phyloP scores from a whole-genome alignment of 2,888 invertebrate genomes.

The Cheilosia variabilis region DNA sequence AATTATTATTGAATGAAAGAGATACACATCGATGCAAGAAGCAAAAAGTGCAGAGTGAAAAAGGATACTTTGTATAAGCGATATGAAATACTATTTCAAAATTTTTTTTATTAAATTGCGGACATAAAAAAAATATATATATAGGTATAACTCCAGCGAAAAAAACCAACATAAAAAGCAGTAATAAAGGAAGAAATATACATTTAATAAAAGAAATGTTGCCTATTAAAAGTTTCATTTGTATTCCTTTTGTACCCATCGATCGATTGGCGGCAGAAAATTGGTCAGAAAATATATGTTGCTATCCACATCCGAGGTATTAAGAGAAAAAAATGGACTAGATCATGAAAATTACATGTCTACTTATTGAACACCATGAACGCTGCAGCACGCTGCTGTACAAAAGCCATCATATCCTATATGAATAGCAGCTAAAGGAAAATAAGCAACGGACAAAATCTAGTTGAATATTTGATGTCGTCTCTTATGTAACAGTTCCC shows the following conservation, averaged over 20 bases:
- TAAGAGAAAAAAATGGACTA: too few species aligned
- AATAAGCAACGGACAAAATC: too few species aligned
- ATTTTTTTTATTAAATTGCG: conserved; percentile 30
- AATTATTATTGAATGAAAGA: conserved; percentile 7
- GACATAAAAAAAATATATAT: conserved; percentile 20
- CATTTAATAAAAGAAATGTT: conserved; percentile 5
- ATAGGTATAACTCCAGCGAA: conserved; percentile 11
- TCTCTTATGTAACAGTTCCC: too few species aligned
- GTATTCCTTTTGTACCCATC: background rate
- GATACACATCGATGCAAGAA: background rate
- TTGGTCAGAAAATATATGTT: too few species aligned
- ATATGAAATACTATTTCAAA: conserved; percentile 49
- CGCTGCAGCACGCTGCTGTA: too few species aligned
- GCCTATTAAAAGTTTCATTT: background rate
- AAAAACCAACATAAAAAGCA: conserved; percentile 18
- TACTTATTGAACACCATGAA: too few species aligned
- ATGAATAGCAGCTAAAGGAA: too few species aligned
- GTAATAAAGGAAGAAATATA: conserved; percentile 40
- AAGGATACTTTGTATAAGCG: conserved; percentile 55
- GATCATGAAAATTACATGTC: too few species aligned
- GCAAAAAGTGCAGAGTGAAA: conserved; percentile 24
- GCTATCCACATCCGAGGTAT: too few species aligned
- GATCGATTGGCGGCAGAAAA: too few species aligned
- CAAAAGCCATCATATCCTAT: too few species aligned
- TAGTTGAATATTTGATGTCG: too few species aligned